phyloP scores from a whole-genome alignment of 2,113 vertebrate genomes.

The Gallinago media region DNA sequence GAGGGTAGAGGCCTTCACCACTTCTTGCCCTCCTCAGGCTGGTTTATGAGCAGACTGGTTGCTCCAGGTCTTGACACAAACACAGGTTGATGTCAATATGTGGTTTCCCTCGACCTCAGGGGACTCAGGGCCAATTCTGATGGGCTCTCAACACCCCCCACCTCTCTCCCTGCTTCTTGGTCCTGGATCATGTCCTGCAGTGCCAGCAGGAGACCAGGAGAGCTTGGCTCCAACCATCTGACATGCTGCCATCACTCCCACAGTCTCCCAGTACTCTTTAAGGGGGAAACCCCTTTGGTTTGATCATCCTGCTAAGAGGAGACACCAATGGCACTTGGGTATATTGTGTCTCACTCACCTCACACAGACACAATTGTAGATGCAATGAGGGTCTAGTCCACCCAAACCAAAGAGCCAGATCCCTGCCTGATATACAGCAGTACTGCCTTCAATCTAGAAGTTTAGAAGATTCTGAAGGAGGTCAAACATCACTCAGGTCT shows the following conservation, averaged over 20 bases:
- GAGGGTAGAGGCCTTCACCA: neutral
- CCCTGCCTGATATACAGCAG: neutral
- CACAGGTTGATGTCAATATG: neutral
- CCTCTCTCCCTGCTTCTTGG: neutral
- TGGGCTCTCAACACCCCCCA: fast-evolving
- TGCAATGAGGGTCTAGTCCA: neutral
- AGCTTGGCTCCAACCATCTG: neutral
- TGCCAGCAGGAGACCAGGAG: neutral
- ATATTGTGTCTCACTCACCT: neutral
- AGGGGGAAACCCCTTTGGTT: neutral
- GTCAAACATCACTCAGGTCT: neutral
- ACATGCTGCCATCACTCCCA: fast-evolving
- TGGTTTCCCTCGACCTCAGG: neutral
- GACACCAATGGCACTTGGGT: too few species aligned
- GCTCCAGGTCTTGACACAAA: neutral
- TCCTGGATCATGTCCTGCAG: neutral
- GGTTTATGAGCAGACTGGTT: neutral
- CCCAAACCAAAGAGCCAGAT: neutral
- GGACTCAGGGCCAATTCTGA: neutral
- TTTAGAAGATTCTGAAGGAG: neutral
- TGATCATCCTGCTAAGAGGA: neutral
- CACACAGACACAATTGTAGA: fast-evolving
- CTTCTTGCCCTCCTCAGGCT: neutral
- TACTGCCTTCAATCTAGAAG: neutral
- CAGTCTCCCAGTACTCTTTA: neutral